Evolutionary conservation across 2,888 invertebrate genomes (phyloP).

Genomic region (Leptinotarsa rubiginosa): DNA sequence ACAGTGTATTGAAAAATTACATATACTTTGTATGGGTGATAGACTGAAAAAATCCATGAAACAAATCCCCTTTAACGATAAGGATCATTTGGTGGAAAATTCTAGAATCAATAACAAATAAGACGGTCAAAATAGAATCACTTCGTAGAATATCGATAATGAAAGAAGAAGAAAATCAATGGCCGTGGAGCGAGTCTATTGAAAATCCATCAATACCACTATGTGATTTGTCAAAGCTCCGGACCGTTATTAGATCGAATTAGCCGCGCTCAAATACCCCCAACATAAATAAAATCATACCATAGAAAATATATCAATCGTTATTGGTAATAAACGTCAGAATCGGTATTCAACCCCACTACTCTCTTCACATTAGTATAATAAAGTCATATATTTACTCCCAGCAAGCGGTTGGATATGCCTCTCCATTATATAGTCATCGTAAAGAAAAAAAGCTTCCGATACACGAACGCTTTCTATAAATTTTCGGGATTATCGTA

Average conservation of each 20-base stretch:
- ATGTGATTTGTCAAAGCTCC: conserved; percentile 42
- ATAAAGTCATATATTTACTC: conserved; percentile 60
- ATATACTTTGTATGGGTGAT: too few relatives aligned
- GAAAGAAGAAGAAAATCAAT: neutral
- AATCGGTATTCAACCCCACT: conserved; percentile 54
- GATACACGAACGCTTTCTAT: conserved; percentile 48
- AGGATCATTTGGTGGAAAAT: too few relatives aligned
- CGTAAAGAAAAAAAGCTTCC: conserved; percentile 38
- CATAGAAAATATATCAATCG: conserved; percentile 61
- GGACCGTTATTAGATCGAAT: conserved; percentile 45
- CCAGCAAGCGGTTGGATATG: conserved; percentile 38
- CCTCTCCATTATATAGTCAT: conserved; percentile 38
- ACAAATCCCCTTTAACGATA: too few relatives aligned
- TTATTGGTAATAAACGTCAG: conserved; percentile 63
- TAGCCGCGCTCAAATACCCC: conserved; percentile 40
- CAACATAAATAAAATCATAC: conserved; percentile 51
- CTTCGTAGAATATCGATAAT: neutral
- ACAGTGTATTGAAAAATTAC: too few relatives aligned
- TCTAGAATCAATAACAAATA: too few relatives aligned
- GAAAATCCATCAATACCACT: conserved; percentile 38
- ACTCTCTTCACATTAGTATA: conserved; percentile 61
- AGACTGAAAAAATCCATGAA: too few relatives aligned
- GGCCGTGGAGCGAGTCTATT: conserved; percentile 19
- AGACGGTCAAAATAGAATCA: neutral
- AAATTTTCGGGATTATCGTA: conserved; percentile 51